Evolutionary conservation across 2,113 vertebrate genomes (phyloP), one percentile per base, ranked within the genome.

Genomic region (Panurus biarmicus): DNA sequence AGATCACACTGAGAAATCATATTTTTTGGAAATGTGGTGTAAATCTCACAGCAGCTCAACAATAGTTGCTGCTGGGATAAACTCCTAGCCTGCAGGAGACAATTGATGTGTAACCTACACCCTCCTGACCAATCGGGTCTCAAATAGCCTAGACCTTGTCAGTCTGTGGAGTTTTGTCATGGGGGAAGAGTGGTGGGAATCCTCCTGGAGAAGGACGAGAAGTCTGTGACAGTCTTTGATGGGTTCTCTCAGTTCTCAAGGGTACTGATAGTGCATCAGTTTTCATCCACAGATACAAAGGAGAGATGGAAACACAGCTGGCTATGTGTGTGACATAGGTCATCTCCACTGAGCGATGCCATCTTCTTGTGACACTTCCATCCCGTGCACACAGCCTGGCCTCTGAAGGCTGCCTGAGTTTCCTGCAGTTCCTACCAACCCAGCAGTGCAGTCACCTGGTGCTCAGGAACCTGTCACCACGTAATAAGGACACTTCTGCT

Each of bases 311-410:
- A 44, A 5, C 16, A 14, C 3, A 11, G n/a, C 31, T 6, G 48
- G 48, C 12, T 23, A 2, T 0, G 1, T 9, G 20, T 26, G 13
- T 18, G 25, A 44, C 10, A 21, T 7, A 5, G 0, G 0, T 22
- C 33, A 12, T 38, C 33, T 40, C 22, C 12, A 1, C 8, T 9
- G 19, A 62, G 48, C 1, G 3, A 16, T 1, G 3, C 31, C 5
- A 1, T 7, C 69, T 71, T 40, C 56, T 35, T 5, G 8, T 5
- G 26, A 11, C 23, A 10, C 11, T 45, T 64, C 40, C 24, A 5
- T 14, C n/a, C 58, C 58, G 10, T 1, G 2, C 26, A 10, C 0
- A 1, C 44, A 50, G 51, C 35, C 81, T 35, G 62, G 61, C 14
- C 24, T 76, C 40, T 20, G 54, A 75, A 48, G 31, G 44, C 35